These are phyloP conservation scores for Orchestia grillus DNA, from an alignment of 1,140 invertebrate genomes.

Conservation along the genomic window DNA sequence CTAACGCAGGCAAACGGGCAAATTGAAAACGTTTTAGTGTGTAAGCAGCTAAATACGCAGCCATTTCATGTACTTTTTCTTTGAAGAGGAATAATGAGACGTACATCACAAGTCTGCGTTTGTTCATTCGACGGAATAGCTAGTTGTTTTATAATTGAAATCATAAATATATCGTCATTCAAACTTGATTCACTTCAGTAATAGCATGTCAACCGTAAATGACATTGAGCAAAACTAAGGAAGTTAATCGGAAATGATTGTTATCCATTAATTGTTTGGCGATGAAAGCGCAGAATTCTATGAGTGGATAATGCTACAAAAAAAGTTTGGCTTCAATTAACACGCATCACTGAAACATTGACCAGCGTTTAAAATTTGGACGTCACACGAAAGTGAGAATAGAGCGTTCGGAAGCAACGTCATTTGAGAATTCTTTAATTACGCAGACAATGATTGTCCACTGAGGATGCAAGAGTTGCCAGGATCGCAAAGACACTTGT, in stretches of 20 bases:
- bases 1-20: neutral
- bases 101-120: neutral
- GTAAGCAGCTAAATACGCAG: neutral
- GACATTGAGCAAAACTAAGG: neutral
- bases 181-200: neutral
- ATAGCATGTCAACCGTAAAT: neutral
- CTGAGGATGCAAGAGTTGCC: no score
- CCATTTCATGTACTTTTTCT: neutral
- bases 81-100: neutral
- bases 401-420: no score
- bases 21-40: neutral
- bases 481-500: no score
- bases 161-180: neutral
- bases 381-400: no score
- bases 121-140: neutral
- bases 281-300: neutral
- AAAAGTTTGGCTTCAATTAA: neutral
- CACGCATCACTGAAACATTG: no score
- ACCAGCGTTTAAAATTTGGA: no score
- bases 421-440: no score
- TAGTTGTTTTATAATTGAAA: neutral
- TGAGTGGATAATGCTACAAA: neutral
- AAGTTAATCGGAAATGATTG: neutral
- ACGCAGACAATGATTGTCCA: no score
- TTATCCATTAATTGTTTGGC: neutral